phyloP scores from a whole-genome alignment of 1,140 invertebrate species.

The Drosophila littoralis region DNA sequence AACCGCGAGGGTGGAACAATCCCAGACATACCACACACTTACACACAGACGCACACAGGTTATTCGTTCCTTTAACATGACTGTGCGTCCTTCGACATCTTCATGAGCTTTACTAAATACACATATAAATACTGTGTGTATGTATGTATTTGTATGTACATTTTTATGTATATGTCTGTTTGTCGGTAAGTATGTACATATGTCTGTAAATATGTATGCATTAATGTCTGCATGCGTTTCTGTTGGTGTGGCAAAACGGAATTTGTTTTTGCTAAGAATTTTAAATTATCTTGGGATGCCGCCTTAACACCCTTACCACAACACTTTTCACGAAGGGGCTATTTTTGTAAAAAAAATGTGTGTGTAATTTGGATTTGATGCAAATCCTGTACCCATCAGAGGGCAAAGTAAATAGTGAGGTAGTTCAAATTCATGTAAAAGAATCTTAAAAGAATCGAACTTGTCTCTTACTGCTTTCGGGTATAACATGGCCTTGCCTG shows the following conservation, averaged over 20 bases:
- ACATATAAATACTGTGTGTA: background rate
- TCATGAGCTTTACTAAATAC: conserved; percentile 1
- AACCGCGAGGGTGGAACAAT: conserved; percentile 10
- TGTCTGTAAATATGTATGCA: background rate
- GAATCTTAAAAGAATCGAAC: too few relatives aligned
- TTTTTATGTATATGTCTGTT: background rate
- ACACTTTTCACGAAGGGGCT: background rate
- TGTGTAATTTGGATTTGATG: too few relatives aligned
- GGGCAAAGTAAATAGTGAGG: too few relatives aligned
- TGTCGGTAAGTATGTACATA: background rate
- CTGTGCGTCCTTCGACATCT: conserved; percentile 16
- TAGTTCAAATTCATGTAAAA: too few relatives aligned
- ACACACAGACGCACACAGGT: conserved; percentile 5
- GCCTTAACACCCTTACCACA: background rate
- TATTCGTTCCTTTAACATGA: conserved; percentile 3
- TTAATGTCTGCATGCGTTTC: conserved; percentile 2
- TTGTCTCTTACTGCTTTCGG: too few relatives aligned
- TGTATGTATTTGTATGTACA: background rate
- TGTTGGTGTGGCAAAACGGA: background rate
- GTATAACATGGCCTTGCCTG: too few relatives aligned
- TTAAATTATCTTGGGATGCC: conserved; percentile 3
- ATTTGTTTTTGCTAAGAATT: conserved; percentile 6
- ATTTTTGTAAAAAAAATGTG: conserved; percentile 1
- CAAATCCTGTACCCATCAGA: too few relatives aligned
- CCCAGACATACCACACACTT: conserved; percentile 5